These are phyloP conservation scores for Petaurus breviceps DNA, from an alignment of 2,113 vertebrate genomes.

Conservation along the genomic window DNA sequence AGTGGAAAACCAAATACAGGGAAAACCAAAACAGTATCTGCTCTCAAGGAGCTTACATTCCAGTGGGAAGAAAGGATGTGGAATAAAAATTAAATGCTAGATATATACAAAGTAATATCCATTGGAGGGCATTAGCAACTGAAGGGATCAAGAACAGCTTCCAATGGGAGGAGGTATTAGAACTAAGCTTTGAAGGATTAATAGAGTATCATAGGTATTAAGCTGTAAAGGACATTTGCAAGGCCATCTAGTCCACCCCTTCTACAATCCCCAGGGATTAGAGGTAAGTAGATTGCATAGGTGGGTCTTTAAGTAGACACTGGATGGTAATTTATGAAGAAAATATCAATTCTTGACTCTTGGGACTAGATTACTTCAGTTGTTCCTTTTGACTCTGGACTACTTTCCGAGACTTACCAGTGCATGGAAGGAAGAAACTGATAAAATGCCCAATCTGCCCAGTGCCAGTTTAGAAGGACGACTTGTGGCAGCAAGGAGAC, in stretches of 20 bases:
- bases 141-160: neutral
- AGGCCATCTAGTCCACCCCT: neutral
- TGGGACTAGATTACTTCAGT: accelerated
- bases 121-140: neutral
- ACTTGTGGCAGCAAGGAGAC: conserved; percentile 93
- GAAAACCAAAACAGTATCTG: neutral
- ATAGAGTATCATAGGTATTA: neutral
- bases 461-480: conserved; percentile 94
- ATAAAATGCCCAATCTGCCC: conserved; percentile 95
- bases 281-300: neutral
- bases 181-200: neutral
- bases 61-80: neutral
- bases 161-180: neutral
- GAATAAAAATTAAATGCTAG: neutral
- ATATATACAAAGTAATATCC: neutral
- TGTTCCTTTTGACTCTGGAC: accelerated
- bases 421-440: conserved; percentile 96
- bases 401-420: conserved; percentile 87
- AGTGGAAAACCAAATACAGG: neutral
- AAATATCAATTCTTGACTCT: neutral
- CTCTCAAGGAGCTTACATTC: neutral
- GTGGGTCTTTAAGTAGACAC: neutral
- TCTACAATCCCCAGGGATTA: neutral
- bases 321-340: neutral
- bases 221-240: neutral